Base-by-base conservation (phyloP, 2,888 invertebrate species). In the Coelopa pilipes region DNA sequence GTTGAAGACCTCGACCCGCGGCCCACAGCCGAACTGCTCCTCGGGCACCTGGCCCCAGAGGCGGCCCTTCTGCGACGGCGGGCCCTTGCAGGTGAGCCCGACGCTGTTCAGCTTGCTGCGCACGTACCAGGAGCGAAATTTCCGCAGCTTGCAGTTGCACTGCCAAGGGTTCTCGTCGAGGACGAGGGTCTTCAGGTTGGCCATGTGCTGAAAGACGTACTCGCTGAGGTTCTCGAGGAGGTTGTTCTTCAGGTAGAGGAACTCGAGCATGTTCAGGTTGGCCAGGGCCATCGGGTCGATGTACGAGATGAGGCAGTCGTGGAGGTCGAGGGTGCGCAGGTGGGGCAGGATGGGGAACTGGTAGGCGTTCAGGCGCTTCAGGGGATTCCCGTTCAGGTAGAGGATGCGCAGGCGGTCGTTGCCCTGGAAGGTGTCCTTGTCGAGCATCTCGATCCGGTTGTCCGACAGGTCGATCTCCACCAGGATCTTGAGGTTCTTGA, bases 161-260 rank as follows among this genome's bases (percentile, higher is more conserved):
- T 91, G 91, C 96, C 96, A 97, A 7, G 94, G 95, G 87, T 97
- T 97, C 47, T 93, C 93, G 78, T 95, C 94, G 70, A 96, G 87
- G 13, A 92, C 91, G 49, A 96, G 89, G 1, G 94, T 94, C 87
- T 95, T 96, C 75, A 96, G 89, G 80, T 92, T 93, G 55, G 92
- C 90, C 83, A 95, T 90, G 76, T 93, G 93, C 85, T 92, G 89
- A 81, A 94, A 92, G 2, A 92, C 91, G 67, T 90, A 89, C 75
- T 91, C 91, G 13, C 92, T 91, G 55, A 94, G 86, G 81, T 91
- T 91, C 73, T 92, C 92, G 77, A 97, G 90, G 80, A 92, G 89
- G 88, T 97, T 97, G 82, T 92, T 92, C 85, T 95, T 93, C 78
- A 97, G 89, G 88, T 94, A 93, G 80, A 96, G 89, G 50, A 93